A percentile compares a stretch with the other conserved stretches of the same genome.
Conservation (phyloP, 2,113 vertebrate species). For the Patagioenas fasciata region DNA sequence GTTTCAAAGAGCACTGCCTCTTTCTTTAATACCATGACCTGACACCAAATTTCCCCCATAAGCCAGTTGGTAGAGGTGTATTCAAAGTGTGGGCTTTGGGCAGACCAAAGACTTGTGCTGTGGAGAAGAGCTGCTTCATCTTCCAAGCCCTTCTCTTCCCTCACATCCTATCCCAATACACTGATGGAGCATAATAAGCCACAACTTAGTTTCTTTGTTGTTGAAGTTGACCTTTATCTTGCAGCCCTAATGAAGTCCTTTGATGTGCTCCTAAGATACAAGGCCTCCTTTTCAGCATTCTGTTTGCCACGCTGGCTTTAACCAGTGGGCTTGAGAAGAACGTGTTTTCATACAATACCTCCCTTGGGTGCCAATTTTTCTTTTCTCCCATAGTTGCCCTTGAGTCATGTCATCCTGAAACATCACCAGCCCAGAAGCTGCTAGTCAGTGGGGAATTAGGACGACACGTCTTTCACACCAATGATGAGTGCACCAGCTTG, state of each 20-base stretch:
- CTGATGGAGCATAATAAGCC: not conserved
- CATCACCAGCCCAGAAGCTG: not conserved
- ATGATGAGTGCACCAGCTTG: not conserved
- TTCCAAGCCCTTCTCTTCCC: not conserved
- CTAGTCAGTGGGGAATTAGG: constrained; percentile 32
- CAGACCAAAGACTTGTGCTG: not conserved
- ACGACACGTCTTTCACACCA: constrained; percentile 13
- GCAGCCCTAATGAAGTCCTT: constrained; percentile 28
- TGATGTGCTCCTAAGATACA: constrained; percentile 1
- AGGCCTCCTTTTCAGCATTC: not conserved
- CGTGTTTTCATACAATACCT: not conserved
- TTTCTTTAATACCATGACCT: not conserved
- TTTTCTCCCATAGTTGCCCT: constrained; percentile 52
- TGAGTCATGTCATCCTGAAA: constrained; percentile 8
- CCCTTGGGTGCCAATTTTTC: constrained; percentile 37
- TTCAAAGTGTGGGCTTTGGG: not conserved
- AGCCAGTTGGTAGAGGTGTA: not conserved
- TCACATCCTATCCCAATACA: not conserved
- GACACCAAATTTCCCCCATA: not conserved
- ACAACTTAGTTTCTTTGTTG: not conserved
- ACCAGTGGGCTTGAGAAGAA: not conserved
- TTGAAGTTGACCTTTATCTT: constrained; percentile 40
- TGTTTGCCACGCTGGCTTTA: not conserved
- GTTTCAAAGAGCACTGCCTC: not conserved
- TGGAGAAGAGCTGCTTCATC: not conserved